Percentiles rank a stretch among this genome's conserved stretches.
Conservation (phyloP, 2,113 vertebrate genomes). For the Pycnonotus jocosus region DNA sequence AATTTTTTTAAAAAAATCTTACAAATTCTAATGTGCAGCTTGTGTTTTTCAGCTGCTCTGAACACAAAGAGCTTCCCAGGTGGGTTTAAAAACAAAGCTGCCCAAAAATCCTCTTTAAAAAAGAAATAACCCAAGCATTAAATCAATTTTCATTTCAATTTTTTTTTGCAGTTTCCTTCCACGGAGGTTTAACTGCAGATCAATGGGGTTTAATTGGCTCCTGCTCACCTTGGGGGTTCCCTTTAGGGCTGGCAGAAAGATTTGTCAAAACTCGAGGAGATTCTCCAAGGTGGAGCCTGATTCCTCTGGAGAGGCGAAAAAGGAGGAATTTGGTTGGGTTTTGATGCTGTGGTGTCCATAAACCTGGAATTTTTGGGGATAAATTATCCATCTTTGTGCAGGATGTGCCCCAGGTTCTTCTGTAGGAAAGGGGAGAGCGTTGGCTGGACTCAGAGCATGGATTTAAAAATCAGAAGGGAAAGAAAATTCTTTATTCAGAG, state of each 20-base stretch:
- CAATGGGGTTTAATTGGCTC: neutral
- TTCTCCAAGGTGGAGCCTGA: neutral
- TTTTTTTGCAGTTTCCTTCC: neutral
- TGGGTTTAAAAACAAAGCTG: neutral
- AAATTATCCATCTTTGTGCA: neutral
- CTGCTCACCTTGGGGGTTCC: neutral
- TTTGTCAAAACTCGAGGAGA: neutral
- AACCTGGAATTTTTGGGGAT: neutral
- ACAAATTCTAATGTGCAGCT: neutral
- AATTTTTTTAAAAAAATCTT: neutral
- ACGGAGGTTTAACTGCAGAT: neutral
- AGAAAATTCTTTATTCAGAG: neutral
- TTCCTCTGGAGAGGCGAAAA: neutral
- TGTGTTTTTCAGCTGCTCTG: neutral
- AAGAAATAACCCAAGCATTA: too few species aligned
- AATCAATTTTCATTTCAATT: neutral
- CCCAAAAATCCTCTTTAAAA: neutral
- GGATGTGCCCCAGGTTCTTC: neutral
- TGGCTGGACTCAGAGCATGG: neutral
- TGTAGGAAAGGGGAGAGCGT: rapidly evolving
- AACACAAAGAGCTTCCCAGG: neutral
- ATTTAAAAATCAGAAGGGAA: neutral
- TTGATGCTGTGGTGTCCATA: neutral
- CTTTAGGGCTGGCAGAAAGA: neutral
- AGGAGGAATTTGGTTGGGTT: neutral